Evolutionary conservation across 2,113 vertebrate genomes (phyloP).

Genomic region (Panurus biarmicus): DNA sequence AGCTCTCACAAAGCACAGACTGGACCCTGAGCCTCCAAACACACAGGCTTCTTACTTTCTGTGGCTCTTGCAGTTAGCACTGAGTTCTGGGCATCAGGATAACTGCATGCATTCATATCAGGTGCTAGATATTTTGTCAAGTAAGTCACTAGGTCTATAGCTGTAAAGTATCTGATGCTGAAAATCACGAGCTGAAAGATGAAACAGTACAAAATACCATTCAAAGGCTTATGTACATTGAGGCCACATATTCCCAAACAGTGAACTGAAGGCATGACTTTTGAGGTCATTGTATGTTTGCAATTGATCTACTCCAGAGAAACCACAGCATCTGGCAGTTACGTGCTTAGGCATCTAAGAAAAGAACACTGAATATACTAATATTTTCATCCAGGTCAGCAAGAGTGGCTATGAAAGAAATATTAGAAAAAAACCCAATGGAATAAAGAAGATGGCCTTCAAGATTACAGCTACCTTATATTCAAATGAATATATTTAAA

Average conservation of each 20-base stretch:
- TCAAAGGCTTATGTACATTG: neutral
- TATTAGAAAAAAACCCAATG: neutral
- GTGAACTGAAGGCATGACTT: neutral
- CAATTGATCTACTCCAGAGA: neutral
- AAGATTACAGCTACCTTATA: neutral
- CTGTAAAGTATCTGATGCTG: neutral
- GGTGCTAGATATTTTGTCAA: neutral
- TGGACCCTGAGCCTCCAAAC: neutral
- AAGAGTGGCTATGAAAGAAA: neutral
- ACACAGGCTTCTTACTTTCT: neutral
- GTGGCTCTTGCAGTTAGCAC: neutral
- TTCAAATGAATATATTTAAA: neutral
- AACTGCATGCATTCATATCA: neutral
- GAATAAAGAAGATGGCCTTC: neutral
- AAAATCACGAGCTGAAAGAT: neutral
- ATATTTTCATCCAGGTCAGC: neutral
- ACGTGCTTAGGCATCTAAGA: neutral
- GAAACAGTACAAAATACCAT: neutral
- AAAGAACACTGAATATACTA: neutral
- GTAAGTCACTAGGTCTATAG: neutral
- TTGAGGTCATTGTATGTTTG: neutral
- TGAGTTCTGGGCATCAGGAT: neutral
- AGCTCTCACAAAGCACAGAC: neutral
- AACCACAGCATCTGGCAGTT: neutral
- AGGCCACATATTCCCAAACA: neutral